These are phyloP conservation scores for Pantherophis alleghaniensis DNA, from an alignment of 2,797 vertebrate species.

Conservation along the genomic window DNA sequence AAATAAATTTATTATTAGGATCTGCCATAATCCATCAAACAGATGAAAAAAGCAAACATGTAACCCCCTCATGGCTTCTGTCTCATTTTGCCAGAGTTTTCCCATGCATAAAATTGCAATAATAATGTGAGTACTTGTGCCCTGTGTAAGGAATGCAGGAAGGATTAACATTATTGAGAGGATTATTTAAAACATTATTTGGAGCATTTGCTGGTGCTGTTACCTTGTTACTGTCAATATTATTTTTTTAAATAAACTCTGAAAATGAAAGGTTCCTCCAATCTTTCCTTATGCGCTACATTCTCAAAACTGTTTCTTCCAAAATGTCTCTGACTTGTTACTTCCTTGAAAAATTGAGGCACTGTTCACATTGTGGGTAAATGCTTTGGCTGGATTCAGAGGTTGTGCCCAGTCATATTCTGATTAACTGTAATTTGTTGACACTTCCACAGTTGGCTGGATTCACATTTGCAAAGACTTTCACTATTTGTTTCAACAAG, in stretches of 20 bases:
- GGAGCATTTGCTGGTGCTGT: background rate
- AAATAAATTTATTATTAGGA: background rate
- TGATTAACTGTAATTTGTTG: background rate
- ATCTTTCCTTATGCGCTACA: background rate
- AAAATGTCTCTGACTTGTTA: background rate
- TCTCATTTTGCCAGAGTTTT: background rate
- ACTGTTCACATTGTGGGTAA: background rate
- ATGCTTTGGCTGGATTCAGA: background rate
- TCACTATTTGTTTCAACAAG: background rate
- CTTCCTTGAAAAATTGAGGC: background rate
- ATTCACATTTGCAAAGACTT: background rate
- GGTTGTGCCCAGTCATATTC: background rate
- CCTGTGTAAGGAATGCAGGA: background rate
- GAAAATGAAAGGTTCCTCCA: background rate
- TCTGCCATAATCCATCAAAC: background rate
- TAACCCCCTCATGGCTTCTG: background rate
- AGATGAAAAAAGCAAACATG: background rate
- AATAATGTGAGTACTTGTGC: background rate
- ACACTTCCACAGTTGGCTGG: background rate
- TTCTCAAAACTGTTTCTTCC: background rate
- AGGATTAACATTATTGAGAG: background rate
- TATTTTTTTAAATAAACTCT: background rate
- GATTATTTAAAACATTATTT: slow-evolving; percentile 1
- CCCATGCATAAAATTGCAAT: slow-evolving; percentile 7
- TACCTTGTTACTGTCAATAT: background rate